A percentile compares a stretch with the other conserved stretches of the same genome.
Conservation (phyloP, 2,113 vertebrate species). For the Sminthopsis crassicaudata region DNA sequence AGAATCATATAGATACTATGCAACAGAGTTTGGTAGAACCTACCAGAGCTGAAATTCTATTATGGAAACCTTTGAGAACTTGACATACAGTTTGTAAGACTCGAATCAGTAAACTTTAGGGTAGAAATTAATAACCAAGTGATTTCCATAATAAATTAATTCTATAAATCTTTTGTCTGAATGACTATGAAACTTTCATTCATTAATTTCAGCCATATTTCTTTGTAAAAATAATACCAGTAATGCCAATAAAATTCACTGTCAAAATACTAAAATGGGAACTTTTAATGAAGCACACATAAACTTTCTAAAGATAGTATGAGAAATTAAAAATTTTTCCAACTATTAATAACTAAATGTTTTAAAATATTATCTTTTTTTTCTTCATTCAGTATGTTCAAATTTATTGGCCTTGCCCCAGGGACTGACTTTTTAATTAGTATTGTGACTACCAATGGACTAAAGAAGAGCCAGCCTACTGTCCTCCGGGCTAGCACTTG, state of each 20-base stretch:
- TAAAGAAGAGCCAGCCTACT: constrained; percentile 83
- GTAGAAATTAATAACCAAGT: background rate
- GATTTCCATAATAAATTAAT: constrained; percentile 35
- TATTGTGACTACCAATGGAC: constrained; percentile 83
- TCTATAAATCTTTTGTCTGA: background rate
- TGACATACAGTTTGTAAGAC: constrained; percentile 17
- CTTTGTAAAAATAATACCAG: background rate
- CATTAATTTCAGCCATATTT: constrained; percentile 39
- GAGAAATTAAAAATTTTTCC: constrained; percentile 34
- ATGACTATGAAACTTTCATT: background rate
- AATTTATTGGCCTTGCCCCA: constrained; percentile 84
- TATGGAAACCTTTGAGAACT: background rate
- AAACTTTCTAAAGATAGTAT: constrained; percentile 13
- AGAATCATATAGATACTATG: background rate
- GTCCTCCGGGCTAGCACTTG: constrained; percentile 82
- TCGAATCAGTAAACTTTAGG: background rate
- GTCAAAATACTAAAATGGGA: background rate
- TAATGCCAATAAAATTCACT: background rate
- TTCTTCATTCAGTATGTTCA: constrained; percentile 74
- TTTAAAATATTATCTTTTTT: constrained; percentile 53
- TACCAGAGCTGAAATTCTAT: background rate
- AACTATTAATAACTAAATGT: constrained; percentile 41
- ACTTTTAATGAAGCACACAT: background rate
- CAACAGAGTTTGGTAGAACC: background rate
- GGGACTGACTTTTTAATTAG: constrained; percentile 86